Conservation (phyloP, 1,140 invertebrate species). For the Steinernema khuongi region DNA sequence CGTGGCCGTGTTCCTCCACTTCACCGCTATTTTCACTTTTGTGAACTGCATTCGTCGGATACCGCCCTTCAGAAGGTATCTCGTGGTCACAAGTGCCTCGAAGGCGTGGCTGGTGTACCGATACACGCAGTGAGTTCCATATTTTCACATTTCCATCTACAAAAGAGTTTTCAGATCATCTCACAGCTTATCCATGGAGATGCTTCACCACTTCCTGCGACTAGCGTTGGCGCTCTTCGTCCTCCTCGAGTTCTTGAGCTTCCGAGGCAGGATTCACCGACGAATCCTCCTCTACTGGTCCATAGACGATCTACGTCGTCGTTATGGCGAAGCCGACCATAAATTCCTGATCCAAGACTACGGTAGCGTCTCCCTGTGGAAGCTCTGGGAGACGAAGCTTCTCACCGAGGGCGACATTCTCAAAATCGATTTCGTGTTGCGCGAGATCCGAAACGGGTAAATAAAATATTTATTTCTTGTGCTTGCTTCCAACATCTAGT, state of each 20-base stretch:
- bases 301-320: neutral
- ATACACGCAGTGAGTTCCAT: neutral
- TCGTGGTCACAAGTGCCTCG: neutral
- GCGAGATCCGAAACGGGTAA: constrained; percentile 2
- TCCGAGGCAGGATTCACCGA: neutral
- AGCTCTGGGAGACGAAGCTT: neutral
- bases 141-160: neutral
- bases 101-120: neutral
- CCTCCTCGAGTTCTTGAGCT: neutral
- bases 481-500: neutral
- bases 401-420: neutral
- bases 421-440: constrained; percentile 4
- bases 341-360: neutral
- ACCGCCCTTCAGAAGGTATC: neutral
- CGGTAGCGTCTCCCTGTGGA: neutral
- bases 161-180: neutral
- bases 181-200: neutral
- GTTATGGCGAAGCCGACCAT: neutral
- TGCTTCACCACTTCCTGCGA: neutral
- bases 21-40: neutral
- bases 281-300: neutral
- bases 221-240: neutral
- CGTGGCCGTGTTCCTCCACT: neutral
- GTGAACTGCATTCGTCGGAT: neutral
- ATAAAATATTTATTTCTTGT: constrained; percentile 15